phyloP scores from a whole-genome alignment of 2,113 vertebrate genomes.

The Chloropsis hardwickii region DNA sequence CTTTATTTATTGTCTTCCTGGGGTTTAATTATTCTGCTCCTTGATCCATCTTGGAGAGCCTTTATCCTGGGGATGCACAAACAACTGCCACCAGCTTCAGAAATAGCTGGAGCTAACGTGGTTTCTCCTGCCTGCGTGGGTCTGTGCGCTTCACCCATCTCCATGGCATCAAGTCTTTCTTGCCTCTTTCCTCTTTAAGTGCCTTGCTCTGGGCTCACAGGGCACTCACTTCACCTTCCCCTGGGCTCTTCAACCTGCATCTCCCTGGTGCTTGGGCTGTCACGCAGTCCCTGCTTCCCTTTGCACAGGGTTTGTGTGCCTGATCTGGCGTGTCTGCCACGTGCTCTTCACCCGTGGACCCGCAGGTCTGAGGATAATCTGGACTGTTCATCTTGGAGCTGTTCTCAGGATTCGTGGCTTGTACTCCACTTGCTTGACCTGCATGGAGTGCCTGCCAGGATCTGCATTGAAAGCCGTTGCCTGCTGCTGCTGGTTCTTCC shows the following conservation, averaged over 20 bases:
- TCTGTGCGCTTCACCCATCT: not conserved
- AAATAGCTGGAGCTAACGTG: not conserved
- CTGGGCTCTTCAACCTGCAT: not conserved
- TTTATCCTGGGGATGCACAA: not conserved
- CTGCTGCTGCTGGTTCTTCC: not conserved
- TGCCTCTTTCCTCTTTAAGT: not conserved
- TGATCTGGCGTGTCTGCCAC: accelerated
- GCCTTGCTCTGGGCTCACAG: accelerated
- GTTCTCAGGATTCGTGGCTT: not conserved
- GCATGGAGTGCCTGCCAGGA: not conserved
- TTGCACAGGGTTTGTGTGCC: not conserved
- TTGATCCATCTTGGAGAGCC: not conserved
- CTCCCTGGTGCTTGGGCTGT: not conserved
- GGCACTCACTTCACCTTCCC: not conserved
- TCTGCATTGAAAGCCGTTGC: not conserved
- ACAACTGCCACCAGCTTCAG: not conserved
- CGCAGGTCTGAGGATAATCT: not conserved
- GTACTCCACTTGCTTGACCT: not conserved
- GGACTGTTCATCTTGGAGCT: not conserved
- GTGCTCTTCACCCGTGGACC: not conserved
- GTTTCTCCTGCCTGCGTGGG: not conserved
- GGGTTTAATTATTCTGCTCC: not conserved
- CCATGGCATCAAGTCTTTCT: not conserved
- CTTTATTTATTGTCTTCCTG: conserved; percentile 24
- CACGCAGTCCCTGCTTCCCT: not conserved